Conservation (phyloP, 2,797 vertebrate genomes). For the Ambastaia sidthimunki region DNA sequence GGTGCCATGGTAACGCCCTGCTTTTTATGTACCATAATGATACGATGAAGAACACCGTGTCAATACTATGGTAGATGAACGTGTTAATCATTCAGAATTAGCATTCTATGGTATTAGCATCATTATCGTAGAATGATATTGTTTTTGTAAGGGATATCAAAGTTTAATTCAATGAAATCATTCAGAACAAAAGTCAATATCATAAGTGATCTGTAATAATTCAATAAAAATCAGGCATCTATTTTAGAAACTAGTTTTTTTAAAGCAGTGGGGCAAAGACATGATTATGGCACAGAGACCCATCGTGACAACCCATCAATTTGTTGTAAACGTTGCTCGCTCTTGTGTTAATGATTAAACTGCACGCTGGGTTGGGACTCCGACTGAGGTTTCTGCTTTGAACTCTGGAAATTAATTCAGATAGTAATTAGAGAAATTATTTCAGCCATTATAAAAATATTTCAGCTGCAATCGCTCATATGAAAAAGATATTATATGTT, state of each 20-base stretch:
- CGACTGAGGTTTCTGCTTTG: not conserved
- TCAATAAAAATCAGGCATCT: not conserved
- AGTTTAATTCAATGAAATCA: not conserved
- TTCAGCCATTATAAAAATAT: not conserved
- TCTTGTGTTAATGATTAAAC: constrained; percentile 5
- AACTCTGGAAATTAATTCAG: constrained; percentile 12
- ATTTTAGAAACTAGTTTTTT: not conserved
- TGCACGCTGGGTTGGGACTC: not conserved
- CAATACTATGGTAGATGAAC: too few relatives aligned
- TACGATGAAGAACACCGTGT: not conserved
- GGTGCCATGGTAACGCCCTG: not conserved
- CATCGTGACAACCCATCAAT: constrained; percentile 8
- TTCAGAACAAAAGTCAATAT: not conserved
- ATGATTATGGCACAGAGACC: not conserved
- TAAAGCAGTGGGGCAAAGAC: not conserved
- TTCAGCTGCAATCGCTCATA: not conserved
- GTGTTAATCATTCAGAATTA: not conserved
- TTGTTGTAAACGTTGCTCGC: constrained; percentile 1
- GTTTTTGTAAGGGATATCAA: not conserved
- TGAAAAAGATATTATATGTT: not conserved
- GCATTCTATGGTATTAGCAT: too few relatives aligned
- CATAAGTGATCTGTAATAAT: not conserved
- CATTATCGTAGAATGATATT: too few relatives aligned
- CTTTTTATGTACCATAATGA: not conserved
- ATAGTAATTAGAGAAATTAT: constrained; percentile 9